Evolutionary conservation across 1,140 invertebrate genomes (phyloP).

Genomic region (Diplogasteroides magnus): DNA sequence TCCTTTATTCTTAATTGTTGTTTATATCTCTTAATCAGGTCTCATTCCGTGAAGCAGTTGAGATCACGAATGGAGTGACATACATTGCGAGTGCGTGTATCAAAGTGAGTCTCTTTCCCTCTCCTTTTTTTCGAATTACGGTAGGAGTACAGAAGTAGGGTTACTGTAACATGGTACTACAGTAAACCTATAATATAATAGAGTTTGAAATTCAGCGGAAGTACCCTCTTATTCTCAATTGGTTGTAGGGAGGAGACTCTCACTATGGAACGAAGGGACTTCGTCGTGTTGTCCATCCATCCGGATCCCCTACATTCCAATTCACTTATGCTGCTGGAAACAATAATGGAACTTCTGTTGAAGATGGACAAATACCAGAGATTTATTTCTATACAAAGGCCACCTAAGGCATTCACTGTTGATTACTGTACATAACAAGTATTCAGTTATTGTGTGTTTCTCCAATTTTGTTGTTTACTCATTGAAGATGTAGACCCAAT

Average conservation of each 20-base stretch:
- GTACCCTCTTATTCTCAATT: conserved; percentile 51
- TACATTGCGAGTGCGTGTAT: conserved; percentile 78
- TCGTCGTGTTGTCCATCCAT: conserved; percentile 69
- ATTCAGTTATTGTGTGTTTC: too few species aligned
- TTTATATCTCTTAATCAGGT: conserved; percentile 59
- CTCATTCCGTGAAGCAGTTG: conserved; percentile 82
- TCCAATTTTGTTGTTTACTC: too few species aligned
- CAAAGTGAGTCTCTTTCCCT: conserved; percentile 65
- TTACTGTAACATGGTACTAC: too few species aligned
- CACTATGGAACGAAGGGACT: conserved; percentile 79
- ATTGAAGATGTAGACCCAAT: too few species aligned
- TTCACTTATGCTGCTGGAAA: conserved; percentile 79
- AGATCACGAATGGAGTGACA: conserved; percentile 72
- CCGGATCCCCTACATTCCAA: conserved; percentile 73
- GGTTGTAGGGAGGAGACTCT: conserved; percentile 82
- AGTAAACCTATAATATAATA: too few species aligned
- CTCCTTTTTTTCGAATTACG: too few species aligned
- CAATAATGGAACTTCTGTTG: conserved; percentile 82
- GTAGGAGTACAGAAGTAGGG: conserved; percentile 7
- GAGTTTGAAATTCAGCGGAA: neutral
- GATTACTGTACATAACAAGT: too few species aligned
- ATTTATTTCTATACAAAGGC: conserved; percentile 69
- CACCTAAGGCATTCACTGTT: conserved; percentile 38
- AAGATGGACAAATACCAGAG: conserved; percentile 83
- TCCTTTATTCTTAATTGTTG: neutral